phyloP scores from a whole-genome alignment of 2,113 vertebrate genomes.

The Sphaerodactylus townsendi region DNA sequence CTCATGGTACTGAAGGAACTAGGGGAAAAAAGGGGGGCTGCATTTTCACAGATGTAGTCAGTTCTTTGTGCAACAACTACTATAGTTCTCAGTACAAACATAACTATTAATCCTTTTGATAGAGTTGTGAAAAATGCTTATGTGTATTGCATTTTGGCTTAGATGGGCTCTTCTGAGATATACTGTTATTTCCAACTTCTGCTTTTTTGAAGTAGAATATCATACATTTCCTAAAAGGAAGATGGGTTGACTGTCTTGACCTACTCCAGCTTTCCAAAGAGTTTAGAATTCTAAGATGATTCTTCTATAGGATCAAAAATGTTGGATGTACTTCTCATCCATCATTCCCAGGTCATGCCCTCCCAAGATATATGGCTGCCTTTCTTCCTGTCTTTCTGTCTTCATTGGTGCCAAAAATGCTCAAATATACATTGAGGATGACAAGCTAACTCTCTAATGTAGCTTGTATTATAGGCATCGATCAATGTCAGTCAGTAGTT shows the following conservation, averaged over 20 bases:
- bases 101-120: background rate
- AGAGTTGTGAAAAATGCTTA: background rate
- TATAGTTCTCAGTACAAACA: background rate
- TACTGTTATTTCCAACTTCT: background rate
- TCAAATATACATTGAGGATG: background rate
- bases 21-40: no score
- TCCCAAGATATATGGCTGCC: background rate
- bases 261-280: background rate
- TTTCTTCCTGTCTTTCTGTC: background rate
- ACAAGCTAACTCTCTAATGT: background rate
- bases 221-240: background rate
- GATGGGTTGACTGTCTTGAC: background rate
- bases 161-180: background rate
- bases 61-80: background rate
- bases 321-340: background rate
- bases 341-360: conserved; percentile 10
- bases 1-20: no score
- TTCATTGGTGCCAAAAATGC: background rate
- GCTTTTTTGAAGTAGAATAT: background rate
- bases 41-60: background rate
- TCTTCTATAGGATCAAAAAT: conserved; percentile 11
- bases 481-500: conserved; percentile 1
- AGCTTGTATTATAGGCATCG: background rate
- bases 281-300: background rate
- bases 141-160: background rate